Percentiles rank a stretch among this genome's conserved stretches.
phyloP scores from a whole-genome alignment of 2,888 invertebrate genomes.

The Dolichopus griseipennis region DNA sequence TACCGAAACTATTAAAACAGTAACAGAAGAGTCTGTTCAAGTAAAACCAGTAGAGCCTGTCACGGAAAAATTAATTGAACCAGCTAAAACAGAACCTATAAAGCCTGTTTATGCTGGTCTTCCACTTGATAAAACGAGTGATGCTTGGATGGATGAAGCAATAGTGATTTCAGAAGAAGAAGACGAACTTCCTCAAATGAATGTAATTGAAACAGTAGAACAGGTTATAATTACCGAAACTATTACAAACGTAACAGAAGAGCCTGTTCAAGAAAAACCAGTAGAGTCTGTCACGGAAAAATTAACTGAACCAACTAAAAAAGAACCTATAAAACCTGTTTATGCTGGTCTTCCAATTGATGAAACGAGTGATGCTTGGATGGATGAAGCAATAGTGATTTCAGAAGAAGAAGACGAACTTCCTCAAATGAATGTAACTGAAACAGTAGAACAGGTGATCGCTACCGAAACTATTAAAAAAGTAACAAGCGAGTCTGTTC shows the following conservation, averaged over 20 bases:
- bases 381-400: constrained; percentile 31
- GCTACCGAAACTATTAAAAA: neutral
- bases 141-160: constrained; percentile 34
- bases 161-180: constrained; percentile 26
- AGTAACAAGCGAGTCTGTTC: neutral
- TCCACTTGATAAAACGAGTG: constrained; percentile 32
- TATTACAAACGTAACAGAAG: neutral
- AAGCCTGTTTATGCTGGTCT: constrained; percentile 32
- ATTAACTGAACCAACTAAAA: neutral
- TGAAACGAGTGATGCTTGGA: constrained; percentile 32
- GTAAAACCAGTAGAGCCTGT: neutral
- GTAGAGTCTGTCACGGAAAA: neutral
- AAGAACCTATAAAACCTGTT: constrained; percentile 25
- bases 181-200: no score
- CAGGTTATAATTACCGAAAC: no score
- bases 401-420: constrained; percentile 26
- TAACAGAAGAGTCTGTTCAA: no score
- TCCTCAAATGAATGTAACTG: neutral
- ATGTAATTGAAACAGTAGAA: neutral
- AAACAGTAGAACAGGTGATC: neutral
- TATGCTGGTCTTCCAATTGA: constrained; percentile 35
- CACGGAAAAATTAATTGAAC: neutral
- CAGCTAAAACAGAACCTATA: constrained; percentile 24
- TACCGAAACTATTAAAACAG: no score
- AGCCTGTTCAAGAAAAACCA: neutral